phyloP scores from a whole-genome alignment of 2,797 vertebrate species.

The Antrozous pallidus region DNA sequence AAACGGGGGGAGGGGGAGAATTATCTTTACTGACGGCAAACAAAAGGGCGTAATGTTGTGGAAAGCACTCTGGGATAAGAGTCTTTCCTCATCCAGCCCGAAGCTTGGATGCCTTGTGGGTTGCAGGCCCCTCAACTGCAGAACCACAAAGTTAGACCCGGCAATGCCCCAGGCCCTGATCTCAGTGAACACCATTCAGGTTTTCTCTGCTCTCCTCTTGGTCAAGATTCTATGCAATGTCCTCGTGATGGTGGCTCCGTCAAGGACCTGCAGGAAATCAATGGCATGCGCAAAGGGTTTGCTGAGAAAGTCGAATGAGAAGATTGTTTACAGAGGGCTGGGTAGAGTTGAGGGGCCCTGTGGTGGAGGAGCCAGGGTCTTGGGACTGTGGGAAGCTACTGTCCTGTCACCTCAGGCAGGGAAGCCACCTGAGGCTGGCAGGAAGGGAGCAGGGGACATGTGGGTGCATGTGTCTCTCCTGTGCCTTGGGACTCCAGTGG shows the following conservation, averaged over 20 bases:
- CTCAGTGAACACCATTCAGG: rapidly evolving
- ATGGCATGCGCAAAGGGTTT: not conserved
- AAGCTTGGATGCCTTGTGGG: not conserved
- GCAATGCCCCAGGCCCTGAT: not conserved
- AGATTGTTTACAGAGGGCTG: not conserved
- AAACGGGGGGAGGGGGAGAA: not conserved
- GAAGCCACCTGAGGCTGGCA: not conserved
- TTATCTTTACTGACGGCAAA: slow-evolving; percentile 20
- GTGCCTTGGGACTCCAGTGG: not conserved
- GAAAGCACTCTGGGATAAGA: not conserved
- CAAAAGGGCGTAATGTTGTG: not conserved
- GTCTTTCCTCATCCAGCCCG: not conserved
- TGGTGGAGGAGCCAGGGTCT: not conserved
- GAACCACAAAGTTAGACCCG: not conserved
- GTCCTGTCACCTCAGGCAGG: not conserved
- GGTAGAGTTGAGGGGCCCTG: not conserved
- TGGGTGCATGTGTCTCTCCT: not conserved
- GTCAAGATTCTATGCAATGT: not conserved
- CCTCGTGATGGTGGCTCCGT: not conserved
- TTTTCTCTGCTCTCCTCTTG: not conserved
- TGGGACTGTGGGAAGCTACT: not conserved
- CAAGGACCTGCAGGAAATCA: not conserved
- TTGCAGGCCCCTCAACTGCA: not conserved
- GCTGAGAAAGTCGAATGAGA: not conserved
- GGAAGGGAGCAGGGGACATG: not conserved